Percentiles rank a stretch among this genome's conserved stretches.
phyloP scores from a whole-genome alignment of 2,113 vertebrate genomes.

The Illadopsis cleaveri region DNA sequence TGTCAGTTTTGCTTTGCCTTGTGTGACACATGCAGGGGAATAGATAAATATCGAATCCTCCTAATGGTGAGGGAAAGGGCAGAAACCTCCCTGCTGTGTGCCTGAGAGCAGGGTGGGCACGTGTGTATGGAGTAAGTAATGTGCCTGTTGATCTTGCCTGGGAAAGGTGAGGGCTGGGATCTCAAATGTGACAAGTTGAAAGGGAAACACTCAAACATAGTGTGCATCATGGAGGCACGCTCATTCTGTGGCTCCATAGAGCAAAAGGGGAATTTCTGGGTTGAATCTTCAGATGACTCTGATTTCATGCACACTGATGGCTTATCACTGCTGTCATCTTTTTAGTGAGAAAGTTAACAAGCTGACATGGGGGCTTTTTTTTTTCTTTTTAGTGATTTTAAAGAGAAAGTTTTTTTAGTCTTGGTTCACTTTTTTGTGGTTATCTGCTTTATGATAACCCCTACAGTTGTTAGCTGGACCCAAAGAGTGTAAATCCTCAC shows the following conservation, averaged over 20 bases:
- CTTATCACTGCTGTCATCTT: constrained; percentile 4
- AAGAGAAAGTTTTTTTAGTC: not conserved
- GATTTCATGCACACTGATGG: not conserved
- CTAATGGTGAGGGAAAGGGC: not conserved
- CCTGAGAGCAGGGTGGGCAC: not conserved
- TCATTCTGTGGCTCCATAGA: not conserved
- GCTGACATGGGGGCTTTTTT: not conserved
- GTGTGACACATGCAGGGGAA: not conserved
- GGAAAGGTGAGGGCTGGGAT: not conserved
- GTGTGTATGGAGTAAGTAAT: not conserved
- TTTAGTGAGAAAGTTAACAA: not conserved
- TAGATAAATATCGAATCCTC: not conserved
- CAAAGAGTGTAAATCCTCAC: not conserved
- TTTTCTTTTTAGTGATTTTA: not conserved
- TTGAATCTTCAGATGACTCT: not conserved
- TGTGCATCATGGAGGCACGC: not conserved
- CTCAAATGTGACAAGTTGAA: not conserved
- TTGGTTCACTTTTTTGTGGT: not conserved
- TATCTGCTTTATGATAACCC: not conserved
- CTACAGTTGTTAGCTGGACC: not conserved
- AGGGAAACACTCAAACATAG: not conserved
- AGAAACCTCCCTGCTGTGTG: not conserved
- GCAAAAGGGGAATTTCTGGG: not conserved
- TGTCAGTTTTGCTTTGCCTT: constrained; percentile 14
- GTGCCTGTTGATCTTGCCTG: not conserved